Base-by-base conservation (phyloP, 2,797 vertebrate species). In the Hydrophis major region DNA sequence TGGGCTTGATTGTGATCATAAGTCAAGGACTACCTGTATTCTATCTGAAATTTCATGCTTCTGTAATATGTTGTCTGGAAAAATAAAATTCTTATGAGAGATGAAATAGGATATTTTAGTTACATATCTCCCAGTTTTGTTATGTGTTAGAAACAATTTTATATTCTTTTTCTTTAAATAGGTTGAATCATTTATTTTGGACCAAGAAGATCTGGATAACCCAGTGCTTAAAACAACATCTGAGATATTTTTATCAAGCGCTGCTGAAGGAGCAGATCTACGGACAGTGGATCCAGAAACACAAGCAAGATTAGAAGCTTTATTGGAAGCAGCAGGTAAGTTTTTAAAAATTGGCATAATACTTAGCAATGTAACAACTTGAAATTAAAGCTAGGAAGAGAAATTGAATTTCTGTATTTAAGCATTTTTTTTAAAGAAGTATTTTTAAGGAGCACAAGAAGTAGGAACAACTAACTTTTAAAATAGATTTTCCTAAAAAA, bases 141-240 rank as follows among this genome's bases (percentile, higher is more conserved):
- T 87, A 12, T 88, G 18, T 18, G n/a, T 87, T 74, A 42, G 22
- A 50, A 59, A 90, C 69, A 32, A 90, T 53, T 37, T 10, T 78
- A 74, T 59, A 69, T 37, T 55, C 13, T 89, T 63, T 97, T 95
- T 60, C 90, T 90, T 86, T 3, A 86, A 97, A 97, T 95, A 99
- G 99, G 99, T 99, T 94, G 99, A 99, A 97, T 99, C 99, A 63
- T 99, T 99, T 97, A 99, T 99, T 97, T 98, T 99, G 98, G 99
- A 99, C 98, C 99, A 99, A 98, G 99, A 99, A 97, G 99, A 99
- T 97, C 98, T 99, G 97, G 99, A 99, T 98, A 99, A 99, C 98
- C 99, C 99, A 94, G 99, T 99, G 95, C 98, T 99, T 97, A 99
- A 99, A 98, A 99, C 99, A 0, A 99, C 99, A 0, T 99, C 99